A percentile compares a stretch with the other conserved stretches of the same genome.
Evolutionary conservation across 2,113 vertebrate species (phyloP).

Genomic region (Eublepharis macularius): DNA sequence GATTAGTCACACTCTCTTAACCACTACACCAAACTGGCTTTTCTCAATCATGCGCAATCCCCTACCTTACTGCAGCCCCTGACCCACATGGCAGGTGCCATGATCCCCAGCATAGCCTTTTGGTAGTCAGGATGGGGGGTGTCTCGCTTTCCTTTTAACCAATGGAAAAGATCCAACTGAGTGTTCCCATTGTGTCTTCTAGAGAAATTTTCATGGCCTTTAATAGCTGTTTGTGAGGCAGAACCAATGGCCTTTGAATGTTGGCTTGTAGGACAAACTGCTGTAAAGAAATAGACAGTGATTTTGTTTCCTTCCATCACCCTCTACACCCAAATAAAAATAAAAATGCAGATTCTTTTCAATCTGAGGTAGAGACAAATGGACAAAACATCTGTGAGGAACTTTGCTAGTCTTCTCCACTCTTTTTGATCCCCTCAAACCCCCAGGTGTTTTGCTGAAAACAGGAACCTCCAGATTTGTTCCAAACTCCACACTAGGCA

Average conservation of each 20-base stretch:
- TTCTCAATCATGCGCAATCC: too few species aligned
- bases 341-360: background rate
- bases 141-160: too few species aligned
- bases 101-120: too few species aligned
- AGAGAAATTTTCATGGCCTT: background rate
- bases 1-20: too few species aligned
- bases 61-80: too few species aligned
- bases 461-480: background rate
- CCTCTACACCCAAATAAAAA: background rate
- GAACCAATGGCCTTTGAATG: background rate
- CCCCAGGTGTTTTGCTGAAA: background rate
- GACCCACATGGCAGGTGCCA: too few species aligned
- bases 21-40: too few species aligned
- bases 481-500: background rate
- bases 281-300: background rate
- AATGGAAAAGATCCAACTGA: too few species aligned
- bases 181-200: too few species aligned
- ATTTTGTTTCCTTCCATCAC: background rate
- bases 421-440: background rate
- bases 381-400: background rate
- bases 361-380: background rate
- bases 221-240: background rate
- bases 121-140: too few species aligned
- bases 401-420: background rate
- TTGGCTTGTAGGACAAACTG: too few species aligned